Evolutionary conservation across 2,797 vertebrate species (phyloP).

Genomic region (Cyclura pinguis): DNA sequence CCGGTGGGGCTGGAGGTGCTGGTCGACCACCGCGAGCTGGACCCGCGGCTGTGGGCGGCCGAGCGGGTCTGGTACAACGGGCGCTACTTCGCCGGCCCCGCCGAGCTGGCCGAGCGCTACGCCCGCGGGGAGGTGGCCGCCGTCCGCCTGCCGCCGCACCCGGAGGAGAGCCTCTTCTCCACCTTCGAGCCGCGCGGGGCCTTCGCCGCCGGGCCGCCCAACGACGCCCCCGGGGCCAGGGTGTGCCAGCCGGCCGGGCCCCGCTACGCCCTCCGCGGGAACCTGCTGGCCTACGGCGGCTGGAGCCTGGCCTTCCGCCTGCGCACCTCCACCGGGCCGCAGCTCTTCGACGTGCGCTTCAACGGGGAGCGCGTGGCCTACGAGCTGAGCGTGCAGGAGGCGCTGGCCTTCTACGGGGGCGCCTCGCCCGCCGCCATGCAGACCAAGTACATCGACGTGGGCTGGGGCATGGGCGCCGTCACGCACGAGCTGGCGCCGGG

Average conservation of each 20-base stretch:
- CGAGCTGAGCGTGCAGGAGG: slow-evolving; percentile 93
- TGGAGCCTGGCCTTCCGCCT: slow-evolving; percentile 93
- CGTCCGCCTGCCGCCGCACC: slow-evolving; percentile 72
- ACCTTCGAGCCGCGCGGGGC: slow-evolving; percentile 85
- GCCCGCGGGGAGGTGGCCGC: slow-evolving; percentile 75
- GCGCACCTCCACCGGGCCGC: slow-evolving; percentile 88
- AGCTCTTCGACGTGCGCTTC: slow-evolving; percentile 91
- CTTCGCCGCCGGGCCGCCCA: slow-evolving; percentile 77
- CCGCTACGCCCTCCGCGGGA: slow-evolving; percentile 83
- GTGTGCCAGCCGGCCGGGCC: slow-evolving; percentile 86
- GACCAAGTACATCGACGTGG: slow-evolving; percentile 91
- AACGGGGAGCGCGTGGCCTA: slow-evolving; percentile 89
- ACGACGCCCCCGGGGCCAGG: slow-evolving; percentile 81
- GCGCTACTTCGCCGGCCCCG: slow-evolving; percentile 84
- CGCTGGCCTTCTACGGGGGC: slow-evolving; percentile 90
- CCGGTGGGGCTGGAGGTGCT: slow-evolving; percentile 93
- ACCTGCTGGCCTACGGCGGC: slow-evolving; percentile 87
- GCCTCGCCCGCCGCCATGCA: slow-evolving; percentile 92
- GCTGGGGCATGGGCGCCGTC: slow-evolving; percentile 91
- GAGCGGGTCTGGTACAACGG: slow-evolving; percentile 91
- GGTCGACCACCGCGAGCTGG: slow-evolving; percentile 83
- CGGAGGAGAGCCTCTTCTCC: slow-evolving; percentile 77
- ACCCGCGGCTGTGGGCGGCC: slow-evolving; percentile 84
- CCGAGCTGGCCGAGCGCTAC: slow-evolving; percentile 85
- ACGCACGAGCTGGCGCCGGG: slow-evolving; percentile 88